A percentile compares a stretch with the other conserved stretches of the same genome.
These are phyloP conservation scores for Chymomyza amoena DNA, from an alignment of 2,888 invertebrate species.

Conservation along the genomic window DNA sequence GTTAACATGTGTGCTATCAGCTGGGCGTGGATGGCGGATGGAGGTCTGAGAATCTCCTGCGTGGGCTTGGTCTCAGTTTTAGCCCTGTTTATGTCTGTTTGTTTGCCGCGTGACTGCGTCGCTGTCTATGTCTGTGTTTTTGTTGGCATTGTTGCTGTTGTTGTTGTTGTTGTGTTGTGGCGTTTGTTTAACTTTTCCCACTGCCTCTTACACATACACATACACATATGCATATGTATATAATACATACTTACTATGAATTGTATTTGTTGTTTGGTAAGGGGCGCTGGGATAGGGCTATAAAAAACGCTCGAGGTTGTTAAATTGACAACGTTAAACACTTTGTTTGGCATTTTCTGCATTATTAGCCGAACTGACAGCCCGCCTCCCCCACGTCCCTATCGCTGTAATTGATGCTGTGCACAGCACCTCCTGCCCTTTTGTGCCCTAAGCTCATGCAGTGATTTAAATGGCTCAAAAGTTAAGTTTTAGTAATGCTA, in stretches of 20 bases:
- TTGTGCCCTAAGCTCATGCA: background rate
- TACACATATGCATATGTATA: no score
- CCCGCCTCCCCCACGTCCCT: constrained; percentile 29
- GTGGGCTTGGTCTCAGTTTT: constrained; percentile 29
- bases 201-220: constrained; percentile 4
- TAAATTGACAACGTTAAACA: constrained; percentile 74
- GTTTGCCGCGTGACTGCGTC: constrained; percentile 35
- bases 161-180: constrained; percentile 13
- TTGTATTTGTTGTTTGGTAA: constrained; percentile 30
- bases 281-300: constrained; percentile 34
- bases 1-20: constrained; percentile 71
- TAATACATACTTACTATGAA: no score
- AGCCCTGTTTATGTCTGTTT: constrained; percentile 19
- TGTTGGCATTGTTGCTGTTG: background rate
- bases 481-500: constrained; percentile 70
- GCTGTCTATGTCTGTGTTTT: background rate
- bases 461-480: constrained; percentile 74
- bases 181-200: constrained; percentile 62
- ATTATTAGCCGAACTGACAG: constrained; percentile 65
- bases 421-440: constrained; percentile 16
- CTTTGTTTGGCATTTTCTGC: constrained; percentile 74
- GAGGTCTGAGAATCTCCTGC: constrained; percentile 63
- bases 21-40: constrained; percentile 11
- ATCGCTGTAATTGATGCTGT: constrained; percentile 67
- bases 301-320: constrained; percentile 72